Base-by-base conservation (phyloP, 2,888 invertebrate species). In the Chorisops tibialis region DNA sequence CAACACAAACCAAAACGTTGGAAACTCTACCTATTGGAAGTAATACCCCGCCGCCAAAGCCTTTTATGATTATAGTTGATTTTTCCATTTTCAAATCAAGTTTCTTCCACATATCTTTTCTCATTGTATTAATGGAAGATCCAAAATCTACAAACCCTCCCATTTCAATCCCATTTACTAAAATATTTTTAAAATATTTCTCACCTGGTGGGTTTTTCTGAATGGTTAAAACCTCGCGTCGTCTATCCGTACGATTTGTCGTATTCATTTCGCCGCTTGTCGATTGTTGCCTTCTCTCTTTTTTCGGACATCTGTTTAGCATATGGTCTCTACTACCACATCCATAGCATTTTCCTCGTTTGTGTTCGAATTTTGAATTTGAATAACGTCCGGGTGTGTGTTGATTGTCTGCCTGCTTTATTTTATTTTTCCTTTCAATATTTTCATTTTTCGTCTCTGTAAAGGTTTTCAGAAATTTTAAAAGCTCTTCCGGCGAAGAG, bases 391-490 rank as follows among this genome's bases (percentile, higher is more conserved):
- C 37, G 12, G 7, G 37, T 11, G 5, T 5, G n/a, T 39, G 39
- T 16, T 39, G n/a, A 9, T 5, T 16, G n/a, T 39, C 39, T 5
- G n/a, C 39, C 12, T 39, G 39, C 16, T 39, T 16, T 4, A 5
- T 39, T 39, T 39, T 39, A 12, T 16, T 39, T 16, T 5, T 14
- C 39, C 9, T 12, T 39, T 12, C 18, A 5, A 12, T 16, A 21
- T 3, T 47, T 41, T 6, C 11, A 19, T 16, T 7, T 16, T 12
- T 12, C 12, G 18, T 47, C 9, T 35, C 30, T 14, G 5, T 14
- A 6, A 65, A n/a, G n/a, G 62, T 58, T 18, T 61, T 65, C 2
- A 65, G 43, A 58, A 56, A 65, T 18, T 47, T 41, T 1, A 63
- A 45, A 0, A 65, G 21, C 6, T 56, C 39, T 24, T 65, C 64